Conservation (phyloP, 37 sponge, comb jelly and placozoan species). For the Corticium candelabrum region DNA sequence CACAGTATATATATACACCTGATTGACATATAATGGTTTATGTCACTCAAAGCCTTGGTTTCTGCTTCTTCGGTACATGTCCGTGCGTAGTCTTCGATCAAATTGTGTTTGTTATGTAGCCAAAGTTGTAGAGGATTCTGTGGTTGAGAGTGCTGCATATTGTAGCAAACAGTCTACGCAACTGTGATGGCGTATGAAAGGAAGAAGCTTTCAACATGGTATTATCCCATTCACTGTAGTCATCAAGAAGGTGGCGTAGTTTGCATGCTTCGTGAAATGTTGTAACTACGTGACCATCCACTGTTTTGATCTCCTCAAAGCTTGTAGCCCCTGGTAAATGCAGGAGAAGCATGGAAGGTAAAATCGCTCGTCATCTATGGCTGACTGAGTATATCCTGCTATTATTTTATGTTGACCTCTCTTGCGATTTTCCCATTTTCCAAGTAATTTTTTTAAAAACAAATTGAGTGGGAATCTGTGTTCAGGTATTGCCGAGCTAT, state of each 20-base stretch:
- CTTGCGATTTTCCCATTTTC: too few species aligned
- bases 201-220: constrained; percentile 28
- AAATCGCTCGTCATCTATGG: constrained; percentile 28
- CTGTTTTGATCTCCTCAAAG: constrained; percentile 23
- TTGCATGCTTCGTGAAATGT: constrained; percentile 39
- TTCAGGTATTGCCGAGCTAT: too few species aligned
- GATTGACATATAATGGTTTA: too few species aligned
- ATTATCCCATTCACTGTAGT: constrained; percentile 24
- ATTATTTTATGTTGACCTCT: too few species aligned
- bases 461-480: too few species aligned
- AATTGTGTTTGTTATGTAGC: too few species aligned
- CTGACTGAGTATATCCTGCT: constrained; percentile 26
- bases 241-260: constrained; percentile 30
- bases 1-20: too few species aligned
- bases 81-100: too few species aligned
- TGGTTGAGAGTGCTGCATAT: constrained; percentile 15
- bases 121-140: constrained; percentile 13
- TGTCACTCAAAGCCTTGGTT: too few species aligned
- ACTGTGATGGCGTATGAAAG: background rate
- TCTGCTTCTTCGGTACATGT: too few species aligned
- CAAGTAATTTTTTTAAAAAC: background rate
- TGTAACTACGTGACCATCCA: constrained; percentile 16
- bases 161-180: constrained; percentile 31
- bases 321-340: constrained; percentile 20
- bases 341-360: constrained; percentile 33